Evolutionary conservation across 2,888 invertebrate genomes (phyloP).

Genomic region (Cantharis rustica): DNA sequence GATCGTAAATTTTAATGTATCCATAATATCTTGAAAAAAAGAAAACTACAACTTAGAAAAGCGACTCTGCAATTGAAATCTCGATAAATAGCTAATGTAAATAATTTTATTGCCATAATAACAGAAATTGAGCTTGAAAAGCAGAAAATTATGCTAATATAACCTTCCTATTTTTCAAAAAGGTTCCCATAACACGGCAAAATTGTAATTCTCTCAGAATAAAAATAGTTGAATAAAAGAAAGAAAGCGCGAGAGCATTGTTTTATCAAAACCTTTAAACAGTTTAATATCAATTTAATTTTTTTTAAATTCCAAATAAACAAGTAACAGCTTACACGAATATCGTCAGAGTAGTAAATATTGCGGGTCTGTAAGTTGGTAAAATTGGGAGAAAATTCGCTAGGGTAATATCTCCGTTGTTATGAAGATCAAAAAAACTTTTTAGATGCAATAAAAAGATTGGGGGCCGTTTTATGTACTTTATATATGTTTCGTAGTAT

Average conservation of each 20-base stretch:
- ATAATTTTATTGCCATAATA: conserved; percentile 17
- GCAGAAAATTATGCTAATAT: conserved; percentile 15
- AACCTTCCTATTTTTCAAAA: not conserved
- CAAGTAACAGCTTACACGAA: not conserved
- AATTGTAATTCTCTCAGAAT: not conserved
- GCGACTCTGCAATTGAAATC: conserved; percentile 25
- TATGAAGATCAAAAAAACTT: not conserved
- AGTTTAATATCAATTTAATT: not conserved
- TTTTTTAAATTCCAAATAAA: not conserved
- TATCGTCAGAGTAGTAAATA: not conserved
- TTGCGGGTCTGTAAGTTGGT: not conserved
- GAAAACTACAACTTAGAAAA: conserved; percentile 17
- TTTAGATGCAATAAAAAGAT: not conserved
- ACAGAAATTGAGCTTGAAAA: conserved; percentile 5
- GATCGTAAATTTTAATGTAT: conserved; percentile 39
- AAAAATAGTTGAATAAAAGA: not conserved
- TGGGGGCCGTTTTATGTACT: not conserved
- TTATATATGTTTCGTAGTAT: not conserved
- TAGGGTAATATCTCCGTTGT: not conserved
- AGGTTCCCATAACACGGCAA: not conserved
- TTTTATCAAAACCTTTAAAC: not conserved
- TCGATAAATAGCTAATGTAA: conserved; percentile 21
- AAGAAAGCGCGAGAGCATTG: not conserved
- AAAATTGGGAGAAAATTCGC: not conserved
- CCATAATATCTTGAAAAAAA: conserved; percentile 22